These are phyloP conservation scores for Acipenser ruthenus DNA, from an alignment of 2,797 vertebrate genomes.

Conservation along the genomic window DNA sequence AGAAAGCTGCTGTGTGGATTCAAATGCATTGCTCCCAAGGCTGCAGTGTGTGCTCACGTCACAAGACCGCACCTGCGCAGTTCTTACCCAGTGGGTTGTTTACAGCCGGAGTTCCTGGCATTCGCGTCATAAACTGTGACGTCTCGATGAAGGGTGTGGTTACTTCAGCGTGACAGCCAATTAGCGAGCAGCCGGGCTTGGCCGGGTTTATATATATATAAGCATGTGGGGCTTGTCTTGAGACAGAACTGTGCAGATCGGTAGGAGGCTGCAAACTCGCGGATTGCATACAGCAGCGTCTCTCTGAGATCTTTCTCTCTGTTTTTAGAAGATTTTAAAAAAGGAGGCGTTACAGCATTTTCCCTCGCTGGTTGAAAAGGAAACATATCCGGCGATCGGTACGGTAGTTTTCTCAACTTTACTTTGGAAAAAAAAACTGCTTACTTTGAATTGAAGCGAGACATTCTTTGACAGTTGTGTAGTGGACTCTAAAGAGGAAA, in stretches of 20 bases:
- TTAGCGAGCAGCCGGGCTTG: conserved; percentile 20
- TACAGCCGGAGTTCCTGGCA: conserved; percentile 81
- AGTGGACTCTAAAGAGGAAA: too few species aligned
- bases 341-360: not conserved
- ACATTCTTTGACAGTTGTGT: not conserved
- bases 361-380: not conserved
- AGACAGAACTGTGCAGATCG: conserved; percentile 33
- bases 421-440: not conserved
- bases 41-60: not conserved
- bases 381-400: not conserved
- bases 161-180: conserved; percentile 34
- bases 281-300: too few species aligned
- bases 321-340: too few species aligned
- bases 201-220: conserved; percentile 34
- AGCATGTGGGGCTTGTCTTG: conserved; percentile 16
- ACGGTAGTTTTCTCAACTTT: not conserved
- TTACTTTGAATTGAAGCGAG: not conserved
- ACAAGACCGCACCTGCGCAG: conserved; percentile 21
- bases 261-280: too few species aligned
- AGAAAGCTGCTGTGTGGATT: too few species aligned
- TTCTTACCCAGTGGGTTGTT: conserved; percentile 67
- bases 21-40: too few species aligned
- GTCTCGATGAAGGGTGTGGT: conserved; percentile 13
- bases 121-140: conserved; percentile 55
- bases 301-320: too few species aligned